Conservation (phyloP, 30 jellyfish, hydroid and myxozoan species). For the Pelagia noctiluca region DNA sequence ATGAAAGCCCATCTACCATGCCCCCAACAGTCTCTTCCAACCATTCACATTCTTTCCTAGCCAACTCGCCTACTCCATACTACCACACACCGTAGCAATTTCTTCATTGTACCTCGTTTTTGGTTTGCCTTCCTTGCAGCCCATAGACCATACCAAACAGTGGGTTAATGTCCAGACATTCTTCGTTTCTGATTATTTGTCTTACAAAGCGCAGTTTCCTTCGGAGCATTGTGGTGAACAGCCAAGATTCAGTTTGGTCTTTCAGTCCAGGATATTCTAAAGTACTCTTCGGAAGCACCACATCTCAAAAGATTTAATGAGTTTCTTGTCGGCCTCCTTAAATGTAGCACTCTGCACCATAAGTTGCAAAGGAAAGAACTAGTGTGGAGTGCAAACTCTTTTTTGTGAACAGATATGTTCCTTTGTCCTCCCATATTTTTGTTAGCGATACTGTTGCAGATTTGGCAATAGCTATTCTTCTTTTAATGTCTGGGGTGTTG, state of each 20-base stretch:
- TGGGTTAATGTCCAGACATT: not conserved
- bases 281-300: slow-evolving; percentile 38
- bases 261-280: slow-evolving; percentile 34
- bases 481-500: slow-evolving; percentile 15
- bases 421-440: slow-evolving; percentile 32
- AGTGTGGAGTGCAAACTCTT: slow-evolving; percentile 17
- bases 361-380: slow-evolving; percentile 14
- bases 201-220: slow-evolving; percentile 8
- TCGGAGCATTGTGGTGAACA: slow-evolving; percentile 6
- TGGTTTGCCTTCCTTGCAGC: not conserved
- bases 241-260: slow-evolving; percentile 35
- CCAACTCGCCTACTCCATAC: no score
- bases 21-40: no score
- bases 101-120: slow-evolving; percentile 16
- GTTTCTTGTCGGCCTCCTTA: slow-evolving; percentile 8
- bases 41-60: no score
- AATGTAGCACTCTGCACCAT: slow-evolving; percentile 40
- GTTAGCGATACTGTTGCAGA: slow-evolving; percentile 30
- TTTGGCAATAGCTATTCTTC: slow-evolving; percentile 41
- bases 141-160: slow-evolving; percentile 25
- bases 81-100: no score
- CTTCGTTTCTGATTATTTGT: slow-evolving; percentile 15
- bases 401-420: slow-evolving; percentile 5
- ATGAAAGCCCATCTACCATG: no score
- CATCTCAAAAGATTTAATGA: slow-evolving; percentile 9